Evolutionary conservation across 2,113 vertebrate genomes (phyloP).

Genomic region (Erpornis zantholeuca): DNA sequence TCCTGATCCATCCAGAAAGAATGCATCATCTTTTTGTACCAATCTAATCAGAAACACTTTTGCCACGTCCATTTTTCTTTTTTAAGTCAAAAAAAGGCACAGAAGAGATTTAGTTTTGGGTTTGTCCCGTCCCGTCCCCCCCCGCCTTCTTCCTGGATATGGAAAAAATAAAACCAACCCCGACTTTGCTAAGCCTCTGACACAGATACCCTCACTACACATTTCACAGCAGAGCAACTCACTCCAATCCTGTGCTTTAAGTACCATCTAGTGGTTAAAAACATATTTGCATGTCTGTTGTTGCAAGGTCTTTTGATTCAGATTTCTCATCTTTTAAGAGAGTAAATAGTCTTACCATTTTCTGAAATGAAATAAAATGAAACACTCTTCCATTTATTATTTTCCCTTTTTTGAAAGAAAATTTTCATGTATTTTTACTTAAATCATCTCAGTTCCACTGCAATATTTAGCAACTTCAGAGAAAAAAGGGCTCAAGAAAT

Average conservation of each 20-base stretch:
- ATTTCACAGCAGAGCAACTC: neutral
- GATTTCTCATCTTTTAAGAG: neutral
- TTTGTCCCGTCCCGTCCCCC: too few relatives aligned
- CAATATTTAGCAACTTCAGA: neutral
- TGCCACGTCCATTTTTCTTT: slow-evolving; percentile 77
- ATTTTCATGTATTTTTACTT: neutral
- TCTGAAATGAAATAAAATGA: neutral
- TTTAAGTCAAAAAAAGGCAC: slow-evolving; percentile 60
- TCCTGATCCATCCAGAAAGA: slow-evolving; percentile 72
- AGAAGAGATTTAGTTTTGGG: slow-evolving; percentile 50
- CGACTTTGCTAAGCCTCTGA: neutral
- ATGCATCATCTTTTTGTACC: slow-evolving; percentile 72
- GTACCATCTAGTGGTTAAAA: slow-evolving; percentile 75
- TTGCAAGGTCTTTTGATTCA: neutral
- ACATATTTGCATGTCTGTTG: slow-evolving; percentile 5
- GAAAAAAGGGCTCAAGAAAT: neutral
- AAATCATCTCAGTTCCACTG: neutral
- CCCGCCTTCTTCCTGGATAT: neutral
- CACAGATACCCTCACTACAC: neutral
- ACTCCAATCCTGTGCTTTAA: slow-evolving; percentile 66
- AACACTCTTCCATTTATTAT: neutral
- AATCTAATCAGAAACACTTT: slow-evolving; percentile 75
- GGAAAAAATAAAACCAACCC: slow-evolving; percentile 26
- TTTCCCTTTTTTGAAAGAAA: neutral
- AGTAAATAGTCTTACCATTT: neutral